Conservation (phyloP, 1,140 invertebrate species). For the Drosophila kikkawai region DNA sequence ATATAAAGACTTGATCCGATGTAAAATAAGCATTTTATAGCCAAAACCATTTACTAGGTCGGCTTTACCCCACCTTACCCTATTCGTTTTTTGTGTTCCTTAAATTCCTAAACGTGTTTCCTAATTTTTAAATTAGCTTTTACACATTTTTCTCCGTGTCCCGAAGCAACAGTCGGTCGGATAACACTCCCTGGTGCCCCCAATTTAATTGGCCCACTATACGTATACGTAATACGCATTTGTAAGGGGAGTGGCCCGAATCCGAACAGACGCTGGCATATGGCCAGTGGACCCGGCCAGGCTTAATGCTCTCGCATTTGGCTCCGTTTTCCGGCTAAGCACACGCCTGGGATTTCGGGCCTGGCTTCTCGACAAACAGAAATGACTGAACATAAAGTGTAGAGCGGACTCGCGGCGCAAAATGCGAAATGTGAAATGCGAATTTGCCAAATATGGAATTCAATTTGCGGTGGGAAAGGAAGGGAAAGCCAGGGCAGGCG, state of each 20-base stretch:
- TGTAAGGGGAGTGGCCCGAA: slow-evolving; percentile 36
- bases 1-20: too few relatives aligned
- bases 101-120: neutral
- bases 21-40: too few relatives aligned
- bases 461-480: slow-evolving; percentile 17
- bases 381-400: slow-evolving; percentile 67
- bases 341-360: slow-evolving; percentile 66
- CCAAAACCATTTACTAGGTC: too few relatives aligned
- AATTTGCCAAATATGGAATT: slow-evolving; percentile 36
- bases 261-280: slow-evolving; percentile 45
- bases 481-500: neutral
- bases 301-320: slow-evolving; percentile 42
- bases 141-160: slow-evolving; percentile 9
- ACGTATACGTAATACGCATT: slow-evolving; percentile 17
- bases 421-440: slow-evolving; percentile 31
- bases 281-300: slow-evolving; percentile 26
- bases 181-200: slow-evolving; percentile 23
- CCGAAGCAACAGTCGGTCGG: slow-evolving; percentile 61
- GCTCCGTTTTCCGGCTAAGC: slow-evolving; percentile 39
- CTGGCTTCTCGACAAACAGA: slow-evolving; percentile 40
- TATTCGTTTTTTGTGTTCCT: neutral
- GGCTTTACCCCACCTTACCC: too few relatives aligned
- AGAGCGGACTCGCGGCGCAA: slow-evolving; percentile 39
- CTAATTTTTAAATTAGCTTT: neutral
- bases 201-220: slow-evolving; percentile 35